Evolutionary conservation across 2,797 vertebrate genomes (phyloP).

Genomic region (Perdix hodgsoniae): DNA sequence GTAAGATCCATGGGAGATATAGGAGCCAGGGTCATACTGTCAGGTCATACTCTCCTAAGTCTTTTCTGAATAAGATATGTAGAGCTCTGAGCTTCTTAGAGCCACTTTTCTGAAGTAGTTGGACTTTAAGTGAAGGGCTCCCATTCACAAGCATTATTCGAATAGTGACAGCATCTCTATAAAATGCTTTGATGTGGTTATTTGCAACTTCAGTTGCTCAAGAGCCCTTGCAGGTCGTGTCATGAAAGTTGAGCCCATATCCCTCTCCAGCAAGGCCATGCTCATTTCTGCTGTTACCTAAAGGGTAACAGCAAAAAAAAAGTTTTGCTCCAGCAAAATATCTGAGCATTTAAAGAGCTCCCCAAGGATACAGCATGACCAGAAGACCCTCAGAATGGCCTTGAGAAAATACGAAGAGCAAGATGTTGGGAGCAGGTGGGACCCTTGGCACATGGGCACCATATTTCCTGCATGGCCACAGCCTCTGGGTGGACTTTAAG

Average conservation of each 20-base stretch:
- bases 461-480: background rate
- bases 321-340: background rate
- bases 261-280: background rate
- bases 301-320: background rate
- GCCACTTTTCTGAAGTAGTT: background rate
- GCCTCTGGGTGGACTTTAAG: background rate
- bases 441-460: background rate
- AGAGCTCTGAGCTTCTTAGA: background rate
- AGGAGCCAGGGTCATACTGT: background rate
- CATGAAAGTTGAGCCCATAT: background rate
- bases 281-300: background rate
- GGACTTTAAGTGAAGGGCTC: background rate
- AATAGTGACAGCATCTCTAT: background rate
- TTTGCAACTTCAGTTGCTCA: background rate
- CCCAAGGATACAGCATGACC: background rate
- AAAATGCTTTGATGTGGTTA: background rate
- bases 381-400: background rate
- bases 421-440: background rate
- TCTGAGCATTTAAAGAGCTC: background rate
- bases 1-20: rapidly evolving
- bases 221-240: background rate
- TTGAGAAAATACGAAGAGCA: background rate
- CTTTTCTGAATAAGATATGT: background rate
- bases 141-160: background rate
- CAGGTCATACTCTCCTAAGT: background rate